These are phyloP conservation scores for Dicerorhinus sumatrensis DNA, from an alignment of 2,113 vertebrate genomes.

Conservation along the genomic window DNA sequence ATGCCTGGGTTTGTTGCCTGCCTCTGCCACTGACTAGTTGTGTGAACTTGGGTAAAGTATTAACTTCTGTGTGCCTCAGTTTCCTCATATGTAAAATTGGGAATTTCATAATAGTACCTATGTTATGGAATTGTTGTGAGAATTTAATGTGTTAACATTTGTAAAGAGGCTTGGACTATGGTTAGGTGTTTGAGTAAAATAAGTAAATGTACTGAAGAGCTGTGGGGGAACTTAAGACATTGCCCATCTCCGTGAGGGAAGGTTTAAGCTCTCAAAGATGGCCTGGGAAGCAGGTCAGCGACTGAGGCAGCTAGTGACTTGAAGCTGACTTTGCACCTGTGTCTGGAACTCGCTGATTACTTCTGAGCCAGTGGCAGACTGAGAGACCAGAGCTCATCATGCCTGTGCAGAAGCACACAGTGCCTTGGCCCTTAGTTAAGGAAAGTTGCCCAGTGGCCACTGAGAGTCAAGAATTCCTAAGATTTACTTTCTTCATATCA, in stretches of 20 bases:
- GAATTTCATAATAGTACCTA: background rate
- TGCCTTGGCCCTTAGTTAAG: background rate
- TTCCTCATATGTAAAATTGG: background rate
- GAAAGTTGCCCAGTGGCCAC: background rate
- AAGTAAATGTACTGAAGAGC: background rate
- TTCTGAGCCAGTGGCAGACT: background rate
- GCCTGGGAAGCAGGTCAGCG: background rate
- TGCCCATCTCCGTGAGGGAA: background rate
- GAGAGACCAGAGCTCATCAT: background rate
- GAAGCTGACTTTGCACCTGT: background rate
- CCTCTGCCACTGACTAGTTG: background rate
- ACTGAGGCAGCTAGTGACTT: accelerated
- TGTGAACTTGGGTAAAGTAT: background rate
- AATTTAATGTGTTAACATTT: background rate
- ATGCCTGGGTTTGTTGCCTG: background rate
- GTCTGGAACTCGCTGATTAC: background rate
- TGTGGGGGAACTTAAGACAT: background rate
- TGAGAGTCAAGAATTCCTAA: background rate
- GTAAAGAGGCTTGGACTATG: background rate
- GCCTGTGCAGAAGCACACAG: background rate
- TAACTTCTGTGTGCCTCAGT: background rate
- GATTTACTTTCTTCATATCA: background rate
- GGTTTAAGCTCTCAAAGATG: background rate
- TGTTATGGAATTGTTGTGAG: background rate
- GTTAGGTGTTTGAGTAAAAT: background rate